Evolutionary conservation across 2,113 vertebrate genomes (phyloP).

Genomic region (Dipodomys merriami): DNA sequence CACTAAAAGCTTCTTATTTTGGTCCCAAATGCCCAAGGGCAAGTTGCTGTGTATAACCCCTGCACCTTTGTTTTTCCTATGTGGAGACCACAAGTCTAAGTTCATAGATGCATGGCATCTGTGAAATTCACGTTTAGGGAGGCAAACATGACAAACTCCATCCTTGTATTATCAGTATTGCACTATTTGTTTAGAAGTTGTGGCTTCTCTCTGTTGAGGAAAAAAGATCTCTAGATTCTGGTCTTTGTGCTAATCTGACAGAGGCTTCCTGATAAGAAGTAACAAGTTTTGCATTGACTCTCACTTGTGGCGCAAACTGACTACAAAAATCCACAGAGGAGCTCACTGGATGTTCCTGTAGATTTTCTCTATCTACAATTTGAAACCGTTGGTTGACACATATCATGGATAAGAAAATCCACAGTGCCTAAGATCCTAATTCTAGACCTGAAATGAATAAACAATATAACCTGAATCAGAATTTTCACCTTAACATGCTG

Average conservation of each 20-base stretch:
- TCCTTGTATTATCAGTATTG: background rate
- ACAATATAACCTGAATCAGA: background rate
- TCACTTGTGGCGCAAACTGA: background rate
- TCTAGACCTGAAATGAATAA: background rate
- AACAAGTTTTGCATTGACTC: too few species aligned
- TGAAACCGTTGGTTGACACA: background rate
- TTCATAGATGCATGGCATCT: background rate
- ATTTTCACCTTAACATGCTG: background rate
- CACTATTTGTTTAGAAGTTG: background rate
- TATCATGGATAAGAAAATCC: background rate
- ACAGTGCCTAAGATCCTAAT: background rate
- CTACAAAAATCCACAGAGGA: background rate
- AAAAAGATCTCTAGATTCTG: background rate
- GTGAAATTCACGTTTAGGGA: background rate
- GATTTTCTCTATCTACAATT: background rate
- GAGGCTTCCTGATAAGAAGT: background rate
- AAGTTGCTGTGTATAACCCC: background rate
- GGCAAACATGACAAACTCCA: background rate
- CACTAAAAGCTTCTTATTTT: background rate
- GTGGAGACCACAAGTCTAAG: background rate
- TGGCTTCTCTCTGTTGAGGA: background rate
- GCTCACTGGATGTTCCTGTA: background rate
- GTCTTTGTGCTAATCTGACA: background rate
- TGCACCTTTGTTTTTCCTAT: background rate
- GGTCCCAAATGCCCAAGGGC: background rate